Base-by-base conservation (phyloP, 53 echinoderm and acorn worm species). In the Echinometra lucunter region DNA sequence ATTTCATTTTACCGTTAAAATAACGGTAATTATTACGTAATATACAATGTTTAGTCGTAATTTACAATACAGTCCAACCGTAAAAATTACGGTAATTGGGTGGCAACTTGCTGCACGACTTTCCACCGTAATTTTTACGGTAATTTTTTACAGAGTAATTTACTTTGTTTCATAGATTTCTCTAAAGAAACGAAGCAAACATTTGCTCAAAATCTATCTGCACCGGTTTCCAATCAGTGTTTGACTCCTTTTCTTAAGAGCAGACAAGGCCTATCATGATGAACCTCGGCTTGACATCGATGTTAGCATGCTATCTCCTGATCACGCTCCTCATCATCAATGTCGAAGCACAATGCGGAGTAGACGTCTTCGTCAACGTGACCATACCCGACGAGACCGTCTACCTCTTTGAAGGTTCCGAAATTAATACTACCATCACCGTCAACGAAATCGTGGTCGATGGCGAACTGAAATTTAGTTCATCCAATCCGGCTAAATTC, bases 371-470 rank as follows among this genome's bases (percentile, higher is more conserved):
- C 63, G 58, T 90, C 63, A 90, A 90, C 38, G 30, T 90, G 4
- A 21, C 90, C 23, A 7, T 60, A 2, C 37, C 63, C 10, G 63
- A 60, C 8, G 90, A 90, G n/a, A 90, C 90, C 63, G 90, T 90
- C 63, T 90, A 60, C 42, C 17, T 90, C 34, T 90, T 90, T 63
- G 90, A 90, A 60, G 90, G 90, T 15, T 63, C 58, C 35, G 34
- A 90, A 15, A 38, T 27, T 37, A 58, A 90, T n/a, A 63, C 63
- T 6, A 90, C 90, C 63, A 63, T 90, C 58, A 90, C 23, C 58
- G 90, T 90, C 63, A 58, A 90, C 27, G 90, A 63, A 37, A 16
- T 90, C 66, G 18, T 58, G 42, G 32, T 12, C 38, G 90, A 90
- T 40, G 90, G 90, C 60, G 90, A 37, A 23, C 37, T 90, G 63